A percentile compares a stretch with the other conserved stretches of the same genome.
These are phyloP conservation scores for Reinhardtius hippoglossoides DNA, from an alignment of 2,113 vertebrate genomes.

Conservation along the genomic window DNA sequence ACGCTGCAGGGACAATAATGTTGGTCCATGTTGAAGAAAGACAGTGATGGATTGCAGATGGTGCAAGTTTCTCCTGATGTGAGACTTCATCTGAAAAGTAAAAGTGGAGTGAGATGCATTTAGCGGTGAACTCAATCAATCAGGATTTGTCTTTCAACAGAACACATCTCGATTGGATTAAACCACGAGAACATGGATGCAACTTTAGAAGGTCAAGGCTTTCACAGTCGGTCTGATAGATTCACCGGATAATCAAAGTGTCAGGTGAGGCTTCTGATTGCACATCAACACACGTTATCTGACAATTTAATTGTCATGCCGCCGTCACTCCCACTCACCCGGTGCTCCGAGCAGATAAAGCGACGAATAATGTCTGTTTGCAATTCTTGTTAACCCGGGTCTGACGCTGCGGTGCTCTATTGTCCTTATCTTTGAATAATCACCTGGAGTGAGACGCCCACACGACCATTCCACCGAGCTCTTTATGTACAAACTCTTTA, in stretches of 20 bases:
- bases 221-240: neutral
- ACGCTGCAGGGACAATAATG: slow-evolving; percentile 1
- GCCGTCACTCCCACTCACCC: slow-evolving; percentile 30
- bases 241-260: slow-evolving; percentile 42
- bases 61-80: slow-evolving; percentile 31
- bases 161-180: slow-evolving; percentile 3
- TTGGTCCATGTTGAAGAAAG: slow-evolving; percentile 39
- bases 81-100: slow-evolving; percentile 12
- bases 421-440: slow-evolving; percentile 40
- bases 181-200: neutral
- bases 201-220: neutral
- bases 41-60: neutral
- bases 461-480: slow-evolving; percentile 17
- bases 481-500: slow-evolving; percentile 43
- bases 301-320: slow-evolving; percentile 41
- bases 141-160: neutral
- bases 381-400: slow-evolving; percentile 29
- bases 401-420: neutral
- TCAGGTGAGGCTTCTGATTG: slow-evolving; percentile 32
- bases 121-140: neutral
- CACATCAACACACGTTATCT: slow-evolving; percentile 33
- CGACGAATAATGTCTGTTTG: slow-evolving; percentile 27
- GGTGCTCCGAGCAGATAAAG: slow-evolving; percentile 9
- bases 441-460: slow-evolving; percentile 25
- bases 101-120: no score